These are phyloP conservation scores for Lutjanus erythropterus DNA, from an alignment of 2,113 vertebrate genomes.

Conservation along the genomic window DNA sequence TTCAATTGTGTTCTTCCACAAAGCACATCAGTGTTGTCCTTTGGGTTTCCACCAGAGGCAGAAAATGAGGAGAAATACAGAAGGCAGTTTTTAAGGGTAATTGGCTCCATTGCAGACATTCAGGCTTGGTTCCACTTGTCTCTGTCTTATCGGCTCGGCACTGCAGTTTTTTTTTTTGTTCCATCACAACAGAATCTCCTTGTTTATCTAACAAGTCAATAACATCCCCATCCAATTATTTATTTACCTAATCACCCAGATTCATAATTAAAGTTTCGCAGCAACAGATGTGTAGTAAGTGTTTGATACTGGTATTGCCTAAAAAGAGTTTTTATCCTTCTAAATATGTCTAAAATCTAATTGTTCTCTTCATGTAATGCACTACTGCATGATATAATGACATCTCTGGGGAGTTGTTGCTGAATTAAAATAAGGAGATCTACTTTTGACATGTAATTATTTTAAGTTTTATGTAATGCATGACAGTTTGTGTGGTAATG, in stretches of 20 bases:
- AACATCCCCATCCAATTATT: neutral
- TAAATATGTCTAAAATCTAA: constrained; percentile 9
- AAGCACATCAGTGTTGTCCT: neutral
- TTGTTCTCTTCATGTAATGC: constrained; percentile 4
- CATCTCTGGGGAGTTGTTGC: neutral
- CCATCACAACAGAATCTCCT: neutral
- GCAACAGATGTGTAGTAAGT: neutral
- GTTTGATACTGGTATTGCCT: neutral
- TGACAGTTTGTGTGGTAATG: neutral
- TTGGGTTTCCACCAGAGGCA: neutral
- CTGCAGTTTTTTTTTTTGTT: neutral
- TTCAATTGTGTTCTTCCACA: neutral
- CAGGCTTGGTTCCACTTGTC: neutral
- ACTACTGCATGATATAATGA: neutral
- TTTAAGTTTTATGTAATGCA: neutral
- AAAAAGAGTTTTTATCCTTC: neutral
- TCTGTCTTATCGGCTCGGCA: constrained; percentile 1
- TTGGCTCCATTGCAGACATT: constrained; percentile 10
- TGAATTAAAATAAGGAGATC: constrained; percentile 15
- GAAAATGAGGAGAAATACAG: neutral
- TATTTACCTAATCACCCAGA: constrained; percentile 2
- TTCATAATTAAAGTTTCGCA: neutral
- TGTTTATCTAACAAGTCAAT: constrained; percentile 17
- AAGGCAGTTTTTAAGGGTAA: neutral
- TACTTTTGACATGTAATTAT: constrained; percentile 21